Evolutionary conservation across 2,888 invertebrate species (phyloP).

Genomic region (Drosophila planitibia): DNA sequence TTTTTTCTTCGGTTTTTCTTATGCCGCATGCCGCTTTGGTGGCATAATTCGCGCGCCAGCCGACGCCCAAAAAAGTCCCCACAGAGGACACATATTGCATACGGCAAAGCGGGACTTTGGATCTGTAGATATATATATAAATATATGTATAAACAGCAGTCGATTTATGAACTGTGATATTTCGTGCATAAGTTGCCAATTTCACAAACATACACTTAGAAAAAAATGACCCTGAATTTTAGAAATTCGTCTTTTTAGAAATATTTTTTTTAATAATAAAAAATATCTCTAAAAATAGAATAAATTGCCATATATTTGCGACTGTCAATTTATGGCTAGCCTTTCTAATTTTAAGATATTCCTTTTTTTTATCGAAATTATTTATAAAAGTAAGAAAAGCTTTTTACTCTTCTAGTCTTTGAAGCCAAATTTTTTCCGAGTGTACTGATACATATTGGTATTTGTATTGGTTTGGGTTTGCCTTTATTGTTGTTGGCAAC

Average conservation of each 20-base stretch:
- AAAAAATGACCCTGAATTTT: background rate
- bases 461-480: slow-evolving; percentile 8
- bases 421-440: background rate
- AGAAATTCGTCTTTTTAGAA: background rate
- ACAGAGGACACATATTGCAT: slow-evolving; percentile 43
- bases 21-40: slow-evolving; percentile 48
- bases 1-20: slow-evolving; percentile 31
- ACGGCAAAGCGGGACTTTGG: slow-evolving; percentile 12
- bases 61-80: slow-evolving; percentile 60
- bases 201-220: slow-evolving; percentile 27
- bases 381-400: background rate
- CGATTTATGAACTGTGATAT: slow-evolving; percentile 78
- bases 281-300: no score
- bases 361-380: background rate
- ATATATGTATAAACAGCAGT: slow-evolving; percentile 23
- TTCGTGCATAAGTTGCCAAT: slow-evolving; percentile 65
- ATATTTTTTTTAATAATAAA: no score
- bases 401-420: background rate
- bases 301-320: background rate
- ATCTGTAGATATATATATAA: background rate
- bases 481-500: slow-evolving; percentile 7
- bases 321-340: background rate
- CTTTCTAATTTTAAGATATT: background rate
- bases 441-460: background rate
- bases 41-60: slow-evolving; percentile 73